phyloP scores from a whole-genome alignment of 2,797 vertebrate species.

The Phataginus tricuspis region DNA sequence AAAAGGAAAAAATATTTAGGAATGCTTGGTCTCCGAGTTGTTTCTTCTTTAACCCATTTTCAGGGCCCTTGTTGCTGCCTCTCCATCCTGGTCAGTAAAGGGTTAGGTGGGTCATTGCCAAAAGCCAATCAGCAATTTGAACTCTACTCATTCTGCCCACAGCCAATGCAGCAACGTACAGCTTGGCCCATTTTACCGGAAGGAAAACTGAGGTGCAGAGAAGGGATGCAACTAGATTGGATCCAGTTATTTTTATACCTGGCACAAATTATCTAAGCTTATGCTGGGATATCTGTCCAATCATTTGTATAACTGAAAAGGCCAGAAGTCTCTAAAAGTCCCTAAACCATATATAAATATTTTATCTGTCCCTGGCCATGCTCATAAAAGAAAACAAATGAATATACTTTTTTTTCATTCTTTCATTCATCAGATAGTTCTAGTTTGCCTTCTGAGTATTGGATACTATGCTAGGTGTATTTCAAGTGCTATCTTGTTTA shows the following conservation, averaged over 20 bases:
- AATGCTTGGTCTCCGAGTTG: constrained; percentile 78
- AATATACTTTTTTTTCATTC: neutral
- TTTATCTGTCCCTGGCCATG: neutral
- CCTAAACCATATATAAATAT: neutral
- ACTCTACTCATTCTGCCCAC: neutral
- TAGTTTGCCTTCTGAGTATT: neutral
- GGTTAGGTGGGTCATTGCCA: neutral
- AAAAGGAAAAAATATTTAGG: constrained; percentile 89
- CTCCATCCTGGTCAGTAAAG: constrained; percentile 2
- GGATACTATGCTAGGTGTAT: neutral
- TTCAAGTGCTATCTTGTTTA: neutral
- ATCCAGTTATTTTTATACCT: neutral
- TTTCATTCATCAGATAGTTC: neutral
- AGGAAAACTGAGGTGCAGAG: constrained; percentile 52
- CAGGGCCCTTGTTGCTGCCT: constrained; percentile 18
- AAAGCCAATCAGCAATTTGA: constrained; percentile 1
- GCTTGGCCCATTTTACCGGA: neutral
- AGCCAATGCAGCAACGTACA: neutral
- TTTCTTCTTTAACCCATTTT: constrained; percentile 79
- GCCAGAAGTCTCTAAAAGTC: neutral
- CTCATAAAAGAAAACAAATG: constrained; percentile 19
- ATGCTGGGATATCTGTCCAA: neutral
- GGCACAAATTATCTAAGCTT: neutral
- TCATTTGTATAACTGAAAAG: neutral
- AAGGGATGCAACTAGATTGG: neutral